phyloP scores from a whole-genome alignment of 1,140 invertebrate species.

The Ericerus pela region DNA sequence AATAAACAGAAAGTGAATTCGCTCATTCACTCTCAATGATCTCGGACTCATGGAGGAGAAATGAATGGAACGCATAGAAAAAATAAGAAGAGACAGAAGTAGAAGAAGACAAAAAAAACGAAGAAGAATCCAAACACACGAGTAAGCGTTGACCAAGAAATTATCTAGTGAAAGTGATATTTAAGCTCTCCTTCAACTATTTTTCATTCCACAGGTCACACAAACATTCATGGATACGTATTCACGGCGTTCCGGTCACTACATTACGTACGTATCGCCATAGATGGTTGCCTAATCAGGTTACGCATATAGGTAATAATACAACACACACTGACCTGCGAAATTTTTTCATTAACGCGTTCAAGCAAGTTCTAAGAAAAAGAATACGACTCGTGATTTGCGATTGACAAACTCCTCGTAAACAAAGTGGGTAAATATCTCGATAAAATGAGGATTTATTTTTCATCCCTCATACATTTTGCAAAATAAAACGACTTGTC shows the following conservation, averaged over 20 bases:
- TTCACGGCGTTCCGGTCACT: not conserved
- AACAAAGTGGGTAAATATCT: too few relatives aligned
- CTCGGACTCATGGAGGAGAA: not conserved
- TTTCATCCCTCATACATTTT: too few relatives aligned
- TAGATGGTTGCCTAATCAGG: not conserved
- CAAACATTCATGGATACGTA: conserved; percentile 1
- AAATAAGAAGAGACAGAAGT: not conserved
- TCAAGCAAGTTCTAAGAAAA: too few relatives aligned
- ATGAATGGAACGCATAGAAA: conserved; percentile 6
- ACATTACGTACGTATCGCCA: not conserved
- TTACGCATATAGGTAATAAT: too few relatives aligned
- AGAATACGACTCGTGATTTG: too few relatives aligned
- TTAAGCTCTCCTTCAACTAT: conserved; percentile 1
- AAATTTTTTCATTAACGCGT: too few relatives aligned
- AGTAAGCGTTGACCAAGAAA: conserved; percentile 4
- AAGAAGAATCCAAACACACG: too few relatives aligned
- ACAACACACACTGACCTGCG: too few relatives aligned
- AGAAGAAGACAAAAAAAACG: too few relatives aligned
- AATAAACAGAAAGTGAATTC: conserved; percentile 7
- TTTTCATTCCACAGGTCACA: not conserved
- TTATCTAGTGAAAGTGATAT: conserved; percentile 9
- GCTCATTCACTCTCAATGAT: not conserved
- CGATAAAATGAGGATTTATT: too few relatives aligned
- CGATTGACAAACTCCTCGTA: too few relatives aligned
- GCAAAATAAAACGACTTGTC: too few relatives aligned